phyloP scores from a whole-genome alignment of 2,888 invertebrate genomes.

The Ophioninae sp. region DNA sequence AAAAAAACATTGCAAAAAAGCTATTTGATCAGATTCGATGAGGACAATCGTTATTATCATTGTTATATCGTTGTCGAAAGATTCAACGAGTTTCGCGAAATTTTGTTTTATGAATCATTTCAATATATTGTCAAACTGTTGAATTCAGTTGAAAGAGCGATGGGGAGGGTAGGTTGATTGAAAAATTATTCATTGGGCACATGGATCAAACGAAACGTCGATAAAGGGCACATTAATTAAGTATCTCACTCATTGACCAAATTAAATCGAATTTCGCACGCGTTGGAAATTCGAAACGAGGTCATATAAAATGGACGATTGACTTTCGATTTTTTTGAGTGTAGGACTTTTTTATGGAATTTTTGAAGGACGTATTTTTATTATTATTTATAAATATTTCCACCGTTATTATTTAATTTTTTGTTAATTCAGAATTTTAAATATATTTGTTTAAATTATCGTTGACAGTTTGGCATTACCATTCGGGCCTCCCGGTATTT shows the following conservation, averaged over 20 bases:
- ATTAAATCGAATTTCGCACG: neutral
- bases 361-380: no score
- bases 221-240: neutral
- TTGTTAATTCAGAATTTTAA: no score
- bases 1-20: neutral
- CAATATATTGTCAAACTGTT: neutral
- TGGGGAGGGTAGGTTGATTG: neutral
- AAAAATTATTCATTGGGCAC: neutral
- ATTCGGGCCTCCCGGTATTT: no score
- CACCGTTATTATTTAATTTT: no score
- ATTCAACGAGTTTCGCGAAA: neutral
- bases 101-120: neutral
- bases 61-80: neutral
- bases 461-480: no score
- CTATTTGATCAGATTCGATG: neutral
- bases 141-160: neutral
- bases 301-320: no score
- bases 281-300: neutral
- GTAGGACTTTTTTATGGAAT: no score
- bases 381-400: no score
- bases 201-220: neutral
- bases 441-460: no score
- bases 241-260: neutral
- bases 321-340: no score
- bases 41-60: neutral